Conservation (phyloP, 2,888 invertebrate species). For the Pyrrhosoma nymphula region DNA sequence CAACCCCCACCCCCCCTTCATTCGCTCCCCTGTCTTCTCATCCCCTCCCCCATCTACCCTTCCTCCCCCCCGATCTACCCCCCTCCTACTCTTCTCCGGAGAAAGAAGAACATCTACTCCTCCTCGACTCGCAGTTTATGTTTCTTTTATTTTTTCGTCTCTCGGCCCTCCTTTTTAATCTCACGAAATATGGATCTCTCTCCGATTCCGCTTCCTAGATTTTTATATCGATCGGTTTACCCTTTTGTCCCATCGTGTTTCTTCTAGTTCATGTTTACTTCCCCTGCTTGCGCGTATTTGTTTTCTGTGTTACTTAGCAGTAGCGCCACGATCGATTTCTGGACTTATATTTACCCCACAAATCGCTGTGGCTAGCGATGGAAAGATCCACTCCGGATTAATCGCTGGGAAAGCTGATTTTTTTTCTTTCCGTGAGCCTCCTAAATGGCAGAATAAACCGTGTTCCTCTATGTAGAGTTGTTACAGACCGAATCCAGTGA, state of each 20-base stretch:
- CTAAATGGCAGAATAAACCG: too few species aligned
- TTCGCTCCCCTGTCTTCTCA: neutral
- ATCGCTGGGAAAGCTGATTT: too few species aligned
- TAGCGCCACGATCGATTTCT: neutral
- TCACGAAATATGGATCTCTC: constrained; percentile 50
- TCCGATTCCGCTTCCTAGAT: constrained; percentile 23
- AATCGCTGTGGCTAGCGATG: neutral
- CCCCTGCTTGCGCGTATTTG: neutral
- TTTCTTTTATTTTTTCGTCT: neutral
- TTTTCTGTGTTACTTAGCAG: neutral
- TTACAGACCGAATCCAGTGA: too few species aligned
- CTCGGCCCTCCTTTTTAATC: constrained; percentile 41
- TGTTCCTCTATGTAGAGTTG: too few species aligned
- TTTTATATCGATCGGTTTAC: neutral
- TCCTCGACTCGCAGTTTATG: constrained; percentile 23
- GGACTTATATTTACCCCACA: neutral
- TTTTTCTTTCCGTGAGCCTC: too few species aligned
- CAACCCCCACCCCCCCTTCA: too few species aligned
- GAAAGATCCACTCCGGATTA: neutral
- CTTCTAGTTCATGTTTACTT: neutral
- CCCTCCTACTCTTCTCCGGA: neutral
- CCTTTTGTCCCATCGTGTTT: neutral
- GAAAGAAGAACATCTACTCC: constrained; percentile 10
- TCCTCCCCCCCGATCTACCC: neutral
- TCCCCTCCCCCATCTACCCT: neutral